Base-by-base conservation (phyloP, 2,113 vertebrate species). In the Setophaga coronata region DNA sequence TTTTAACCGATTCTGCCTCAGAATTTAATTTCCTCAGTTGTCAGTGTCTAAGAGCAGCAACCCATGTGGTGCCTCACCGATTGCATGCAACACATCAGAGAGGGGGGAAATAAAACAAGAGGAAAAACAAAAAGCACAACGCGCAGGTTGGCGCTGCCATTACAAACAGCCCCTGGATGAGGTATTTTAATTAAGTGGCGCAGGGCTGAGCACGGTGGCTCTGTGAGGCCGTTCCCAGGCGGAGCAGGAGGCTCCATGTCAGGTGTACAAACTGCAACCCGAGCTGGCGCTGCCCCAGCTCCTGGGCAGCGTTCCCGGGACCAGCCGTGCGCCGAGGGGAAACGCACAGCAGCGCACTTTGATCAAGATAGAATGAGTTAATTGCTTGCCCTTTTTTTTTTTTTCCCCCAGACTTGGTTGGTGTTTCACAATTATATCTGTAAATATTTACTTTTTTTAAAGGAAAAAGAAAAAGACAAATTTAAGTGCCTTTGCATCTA, bases 21-120 rank as follows among this genome's bases (percentile, higher is more conserved):
- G 85, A 94, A 92, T 97, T 96, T 96, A 77, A 94, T 96, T 96
- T 97, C 95, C 95, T 95, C 69, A n/a, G 67, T 8, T 81, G 93
- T 94, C 95, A 96, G 82, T 93, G 56, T 51, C 87, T 62, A 13
- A 53, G 78, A 61, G 88, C 79, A 53, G 92, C 79, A 77, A 25
- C 90, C 93, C 93, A 10, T 7, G 34, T 0, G 43, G 95, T 67
- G 93, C 95, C 95, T 82, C 90, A 9, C 81, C 0, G 50, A 16
- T 9, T 9, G 66, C 4, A 0, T 1, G 74, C 71, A 54, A 45
- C 88, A 67, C 90, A 88, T 56, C 50, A 3, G 80, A 9, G 64
- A 7, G 24, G 7, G 47, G 53, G 47, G 31, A 14, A 84, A 16
- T 82, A 54, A 89, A 77, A 78, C 67, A 48, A 64, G 51, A 50